A percentile compares a stretch with the other conserved stretches of the same genome.
Evolutionary conservation across 2,888 invertebrate species (phyloP).

Genomic region (Orthosia gothica): DNA sequence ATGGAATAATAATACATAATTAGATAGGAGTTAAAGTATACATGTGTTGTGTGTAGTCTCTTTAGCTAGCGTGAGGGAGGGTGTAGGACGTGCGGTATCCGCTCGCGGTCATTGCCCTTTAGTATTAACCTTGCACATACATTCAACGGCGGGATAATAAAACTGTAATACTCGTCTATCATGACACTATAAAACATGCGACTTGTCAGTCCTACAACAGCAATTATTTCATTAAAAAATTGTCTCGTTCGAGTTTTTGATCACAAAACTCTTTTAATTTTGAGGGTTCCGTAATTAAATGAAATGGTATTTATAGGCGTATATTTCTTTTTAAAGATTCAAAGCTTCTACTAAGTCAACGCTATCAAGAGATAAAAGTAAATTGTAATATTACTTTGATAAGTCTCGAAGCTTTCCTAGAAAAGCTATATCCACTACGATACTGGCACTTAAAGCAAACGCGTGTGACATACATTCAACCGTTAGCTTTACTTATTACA

Average conservation of each 20-base stretch:
- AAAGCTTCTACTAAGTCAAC: too few relatives aligned
- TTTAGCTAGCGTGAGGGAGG: conserved; percentile 66
- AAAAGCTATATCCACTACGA: conserved; percentile 4
- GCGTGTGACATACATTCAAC: conserved; percentile 49
- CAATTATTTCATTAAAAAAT: conserved; percentile 27
- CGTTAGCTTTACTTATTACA: conserved; percentile 18
- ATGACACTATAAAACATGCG: conserved; percentile 25
- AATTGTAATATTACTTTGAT: conserved; percentile 1
- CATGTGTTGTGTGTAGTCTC: conserved; percentile 63
- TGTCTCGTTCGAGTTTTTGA: neutral
- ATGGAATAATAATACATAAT: conserved; percentile 46
- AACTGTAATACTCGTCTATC: conserved; percentile 42
- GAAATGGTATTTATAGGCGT: neutral
- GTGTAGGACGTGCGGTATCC: conserved; percentile 78
- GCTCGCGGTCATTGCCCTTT: conserved; percentile 80
- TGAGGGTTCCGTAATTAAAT: neutral
- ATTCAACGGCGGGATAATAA: conserved; percentile 47
- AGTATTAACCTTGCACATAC: conserved; percentile 80
- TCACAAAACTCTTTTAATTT: neutral
- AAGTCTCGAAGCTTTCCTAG: conserved; percentile 19
- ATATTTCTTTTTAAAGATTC: too few relatives aligned
- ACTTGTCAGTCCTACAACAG: conserved; percentile 20
- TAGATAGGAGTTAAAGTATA: conserved; percentile 29
- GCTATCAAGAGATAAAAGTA: neutral
- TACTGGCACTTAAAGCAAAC: conserved; percentile 21